Evolutionary conservation across 2,888 invertebrate species (phyloP), one percentile per base, ranked within the genome.

Genomic region (Polydesmus complanatus): DNA sequence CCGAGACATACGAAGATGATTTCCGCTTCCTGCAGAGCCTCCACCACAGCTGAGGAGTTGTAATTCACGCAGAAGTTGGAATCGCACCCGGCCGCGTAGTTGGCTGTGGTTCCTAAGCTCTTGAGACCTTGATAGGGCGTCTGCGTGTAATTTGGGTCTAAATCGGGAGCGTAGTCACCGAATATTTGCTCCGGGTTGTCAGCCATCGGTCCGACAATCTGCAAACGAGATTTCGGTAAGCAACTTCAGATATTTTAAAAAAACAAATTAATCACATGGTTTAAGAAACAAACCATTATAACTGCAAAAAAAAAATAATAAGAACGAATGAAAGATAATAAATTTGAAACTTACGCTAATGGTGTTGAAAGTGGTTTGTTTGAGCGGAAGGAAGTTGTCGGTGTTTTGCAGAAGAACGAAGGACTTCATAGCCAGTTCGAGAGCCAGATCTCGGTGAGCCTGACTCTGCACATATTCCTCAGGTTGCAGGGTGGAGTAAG

Each of bases 1-100:
- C 62, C 62, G n/a, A 62, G 51, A 49, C 62, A 62, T 19, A 62
- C 59, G 27, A 62, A 53, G 22, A 62, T 55, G 18, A 62, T 49
- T 26, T 60, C 56, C 18, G 59, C 23, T 22, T 27, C 51, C 14
- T 49, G 11, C 19, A 60, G 49, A 26, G 54, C 37, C 22, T 22
- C 25, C 25, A 21, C 26, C n/a, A 62, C 59, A 50, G 21, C 59
- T 21, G 26, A 27, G 3, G 49, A 14, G 47, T 62, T 37, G 37
- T 62, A 62, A 18, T 27, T 22, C 19, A 21, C 22, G 47, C 62
- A 62, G 1, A 50, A 21, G 8, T 27, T 50, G n/a, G 48, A 59
- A 51, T 23, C 21, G 54, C 62, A 62, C 11, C 62, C 62, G 14
- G 21, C 25, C 18, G 50, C 59, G 1, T 27, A 55, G 21, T 55